A percentile compares a stretch with the other conserved stretches of the same genome.
These are phyloP conservation scores for Melanotaenia boesemani DNA, from an alignment of 2,797 vertebrate species.

Conservation along the genomic window DNA sequence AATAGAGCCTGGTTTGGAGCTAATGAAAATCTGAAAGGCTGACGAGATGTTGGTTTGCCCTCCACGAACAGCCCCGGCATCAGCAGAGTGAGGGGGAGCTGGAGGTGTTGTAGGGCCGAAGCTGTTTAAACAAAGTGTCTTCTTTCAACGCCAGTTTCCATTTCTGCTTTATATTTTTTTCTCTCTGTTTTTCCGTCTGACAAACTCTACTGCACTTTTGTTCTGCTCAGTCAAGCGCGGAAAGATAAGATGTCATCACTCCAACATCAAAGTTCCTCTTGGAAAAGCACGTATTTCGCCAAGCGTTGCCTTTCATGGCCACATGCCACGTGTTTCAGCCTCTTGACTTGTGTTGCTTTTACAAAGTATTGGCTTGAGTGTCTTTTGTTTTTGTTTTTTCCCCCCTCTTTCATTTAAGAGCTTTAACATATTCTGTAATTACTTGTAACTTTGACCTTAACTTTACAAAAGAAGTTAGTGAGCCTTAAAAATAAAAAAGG, in stretches of 20 bases:
- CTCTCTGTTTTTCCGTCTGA: constrained; percentile 17
- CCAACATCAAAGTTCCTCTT: constrained; percentile 52
- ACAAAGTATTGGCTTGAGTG: constrained; percentile 31
- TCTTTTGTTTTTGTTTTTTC: neutral
- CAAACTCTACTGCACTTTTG: constrained; percentile 64
- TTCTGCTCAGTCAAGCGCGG: constrained; percentile 53
- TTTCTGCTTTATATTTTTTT: constrained; percentile 19
- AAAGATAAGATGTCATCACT: constrained; percentile 74
- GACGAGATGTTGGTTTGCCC: constrained; percentile 23
- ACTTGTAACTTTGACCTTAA: constrained; percentile 32
- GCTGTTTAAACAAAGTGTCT: constrained; percentile 80
- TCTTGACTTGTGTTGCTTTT: constrained; percentile 45
- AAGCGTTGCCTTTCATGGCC: constrained; percentile 30
- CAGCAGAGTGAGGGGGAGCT: neutral
- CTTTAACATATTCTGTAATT: constrained; percentile 2
- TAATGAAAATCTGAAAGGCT: constrained; percentile 17
- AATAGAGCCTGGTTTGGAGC: neutral
- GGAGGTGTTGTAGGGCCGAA: constrained; percentile 55
- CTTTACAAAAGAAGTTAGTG: neutral
- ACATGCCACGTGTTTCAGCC: constrained; percentile 35
- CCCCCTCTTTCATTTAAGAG: neutral
- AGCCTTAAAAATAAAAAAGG: neutral
- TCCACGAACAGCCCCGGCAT: constrained; percentile 16
- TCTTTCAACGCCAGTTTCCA: constrained; percentile 75
- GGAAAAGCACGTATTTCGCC: constrained; percentile 27